Evolutionary conservation across 2,888 invertebrate genomes (phyloP).

Genomic region (Pasiphila rectangulata): DNA sequence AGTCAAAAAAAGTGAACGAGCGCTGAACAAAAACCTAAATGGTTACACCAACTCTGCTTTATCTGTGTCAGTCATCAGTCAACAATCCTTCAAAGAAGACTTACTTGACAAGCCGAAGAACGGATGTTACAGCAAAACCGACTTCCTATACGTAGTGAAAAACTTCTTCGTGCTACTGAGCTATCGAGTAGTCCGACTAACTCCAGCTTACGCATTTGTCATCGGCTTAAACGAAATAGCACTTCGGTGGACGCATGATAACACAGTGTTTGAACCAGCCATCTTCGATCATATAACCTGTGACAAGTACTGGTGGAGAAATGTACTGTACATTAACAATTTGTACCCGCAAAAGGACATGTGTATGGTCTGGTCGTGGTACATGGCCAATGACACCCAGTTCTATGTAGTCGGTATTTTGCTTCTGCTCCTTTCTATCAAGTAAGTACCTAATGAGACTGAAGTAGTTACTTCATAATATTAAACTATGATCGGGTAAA

Average conservation of each 20-base stretch:
- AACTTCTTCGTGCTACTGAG: conserved; percentile 75
- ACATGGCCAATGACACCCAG: conserved; percentile 90
- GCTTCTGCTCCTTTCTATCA: conserved; percentile 83
- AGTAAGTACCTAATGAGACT: conserved; percentile 81
- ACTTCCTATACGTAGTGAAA: conserved; percentile 61
- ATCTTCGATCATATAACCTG: conserved; percentile 87
- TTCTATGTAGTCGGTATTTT: conserved; percentile 86
- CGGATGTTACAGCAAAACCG: conserved; percentile 57
- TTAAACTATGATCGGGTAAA: too few relatives aligned
- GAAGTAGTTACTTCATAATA: too few relatives aligned
- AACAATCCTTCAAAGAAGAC: conserved; percentile 71
- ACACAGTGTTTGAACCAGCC: conserved; percentile 87
- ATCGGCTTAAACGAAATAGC: conserved; percentile 87
- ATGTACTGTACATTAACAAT: conserved; percentile 91
- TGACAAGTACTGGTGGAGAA: conserved; percentile 90
- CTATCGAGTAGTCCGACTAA: conserved; percentile 85
- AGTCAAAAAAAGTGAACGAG: conserved; percentile 52
- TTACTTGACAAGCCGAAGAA: conserved; percentile 60
- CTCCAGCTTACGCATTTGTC: conserved; percentile 90
- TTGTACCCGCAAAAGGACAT: conserved; percentile 87
- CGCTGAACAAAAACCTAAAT: conserved; percentile 69
- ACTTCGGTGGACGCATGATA: conserved; percentile 85
- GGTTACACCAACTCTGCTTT: conserved; percentile 69
- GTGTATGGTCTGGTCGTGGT: conserved; percentile 93
- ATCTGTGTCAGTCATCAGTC: conserved; percentile 69